phyloP scores from a whole-genome alignment of 2,888 invertebrate species.

The Melipona bicolor region DNA sequence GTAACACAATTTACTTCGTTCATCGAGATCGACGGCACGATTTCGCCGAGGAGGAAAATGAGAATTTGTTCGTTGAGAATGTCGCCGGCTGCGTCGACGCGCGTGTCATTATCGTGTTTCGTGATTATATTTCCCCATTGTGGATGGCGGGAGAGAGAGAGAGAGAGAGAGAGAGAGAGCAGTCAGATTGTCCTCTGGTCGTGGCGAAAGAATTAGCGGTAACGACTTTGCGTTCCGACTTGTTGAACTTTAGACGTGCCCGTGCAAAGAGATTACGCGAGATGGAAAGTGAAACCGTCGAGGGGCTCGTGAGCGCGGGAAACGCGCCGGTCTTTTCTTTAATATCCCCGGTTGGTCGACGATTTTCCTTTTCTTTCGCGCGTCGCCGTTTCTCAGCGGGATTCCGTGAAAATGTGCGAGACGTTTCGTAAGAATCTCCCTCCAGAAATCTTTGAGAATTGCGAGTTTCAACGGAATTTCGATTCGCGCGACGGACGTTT shows the following conservation, averaged over 20 bases:
- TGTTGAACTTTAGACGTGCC: constrained; percentile 60
- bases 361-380: constrained; percentile 33
- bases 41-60: not conserved
- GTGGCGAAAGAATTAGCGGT: constrained; percentile 42
- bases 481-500: not conserved
- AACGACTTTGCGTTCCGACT: constrained; percentile 55
- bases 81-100: not conserved
- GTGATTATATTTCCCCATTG: constrained; percentile 40
- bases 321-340: constrained; percentile 41
- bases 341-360: constrained; percentile 36
- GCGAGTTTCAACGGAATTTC: no score
- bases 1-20: constrained; percentile 11
- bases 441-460: not conserved
- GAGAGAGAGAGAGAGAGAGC: not conserved
- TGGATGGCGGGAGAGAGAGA: not conserved
- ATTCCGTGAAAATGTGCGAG: not conserved
- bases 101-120: constrained; percentile 32
- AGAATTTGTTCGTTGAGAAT: constrained; percentile 24
- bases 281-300: constrained; percentile 62
- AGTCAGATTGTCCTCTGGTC: constrained; percentile 12
- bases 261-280: constrained; percentile 53
- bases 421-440: no score
- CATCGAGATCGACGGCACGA: not conserved
- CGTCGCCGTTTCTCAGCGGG: not conserved
- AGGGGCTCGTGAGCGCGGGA: constrained; percentile 42